Base-by-base conservation (phyloP, 2,797 vertebrate genomes). In the Takifugu rubripes region DNA sequence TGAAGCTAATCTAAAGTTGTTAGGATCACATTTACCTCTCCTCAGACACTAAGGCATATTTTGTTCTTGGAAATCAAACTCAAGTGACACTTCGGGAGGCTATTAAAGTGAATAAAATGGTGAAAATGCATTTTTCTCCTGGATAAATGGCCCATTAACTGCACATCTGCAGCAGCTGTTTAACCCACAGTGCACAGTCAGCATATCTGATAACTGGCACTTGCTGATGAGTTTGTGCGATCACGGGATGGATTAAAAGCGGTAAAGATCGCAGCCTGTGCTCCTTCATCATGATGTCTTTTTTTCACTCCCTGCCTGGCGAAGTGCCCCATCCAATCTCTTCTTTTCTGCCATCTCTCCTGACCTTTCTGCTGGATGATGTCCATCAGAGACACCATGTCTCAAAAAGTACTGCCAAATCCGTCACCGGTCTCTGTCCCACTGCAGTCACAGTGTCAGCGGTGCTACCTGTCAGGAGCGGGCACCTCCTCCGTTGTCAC, bases 141-240 rank as follows among this genome's bases (percentile, higher is more conserved):
- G 45, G 64, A 65, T 72, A 72, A 77, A 69, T 66, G 53, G 17
- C 60, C 52, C n/a, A 56, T 68, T 70, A 71, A 63, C 52, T 54
- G 49, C 25, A 56, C 17, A 62, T 81, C 68, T 57, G 48, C 44
- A 25, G 36, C 69, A 73, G 82, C 64, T 73, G 80, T 68, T 79
- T 59, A 61, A 76, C 71, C 65, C 56, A 70, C 59, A 52, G 24
- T 46, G 66, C 52, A 59, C 25, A 65, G 64, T 83, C 76, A 84
- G 78, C 78, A 78, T 60, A 73, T 84, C 77, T 82, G 59, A 70
- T 84, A 84, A 85, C 78, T 81, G 80, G 56, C 68, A 65, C 64
- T 72, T 73, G 56, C 68, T 11, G 24, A 75, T 70, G 55, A 52
- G n/a, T 50, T 59, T 40, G 56, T 27, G 48, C 12, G 54, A 36